phyloP scores from a whole-genome alignment of 2,888 invertebrate genomes.

The Parnassius mnemosyne region DNA sequence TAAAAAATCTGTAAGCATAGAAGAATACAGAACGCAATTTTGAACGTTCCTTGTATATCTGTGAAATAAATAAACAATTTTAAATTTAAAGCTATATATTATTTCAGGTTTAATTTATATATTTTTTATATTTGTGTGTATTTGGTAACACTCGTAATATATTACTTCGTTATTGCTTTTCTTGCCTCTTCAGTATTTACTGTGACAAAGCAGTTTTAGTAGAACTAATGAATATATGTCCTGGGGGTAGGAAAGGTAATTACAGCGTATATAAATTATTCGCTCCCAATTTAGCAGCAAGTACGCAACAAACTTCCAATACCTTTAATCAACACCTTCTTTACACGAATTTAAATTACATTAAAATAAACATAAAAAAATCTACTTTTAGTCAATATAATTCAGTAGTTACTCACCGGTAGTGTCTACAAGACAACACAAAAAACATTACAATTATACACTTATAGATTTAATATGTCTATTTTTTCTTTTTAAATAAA shows the following conservation, averaged over 20 bases:
- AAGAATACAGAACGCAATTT: neutral
- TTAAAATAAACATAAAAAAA: no score
- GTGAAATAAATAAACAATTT: neutral
- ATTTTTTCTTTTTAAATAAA: no score
- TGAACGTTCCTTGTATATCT: no score
- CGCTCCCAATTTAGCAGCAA: constrained; percentile 43
- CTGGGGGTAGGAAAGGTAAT: constrained; percentile 44
- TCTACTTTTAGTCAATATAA: no score
- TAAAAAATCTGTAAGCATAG: no score
- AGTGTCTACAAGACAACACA: no score
- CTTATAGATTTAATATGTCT: no score
- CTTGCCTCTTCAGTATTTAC: constrained; percentile 17
- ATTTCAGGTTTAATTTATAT: no score
- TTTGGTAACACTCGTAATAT: neutral
- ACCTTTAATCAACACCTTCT: no score
- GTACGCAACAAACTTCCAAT: neutral
- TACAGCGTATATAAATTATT: constrained; percentile 55
- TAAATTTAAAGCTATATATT: neutral
- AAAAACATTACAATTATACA: no score
- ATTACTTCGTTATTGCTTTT: neutral
- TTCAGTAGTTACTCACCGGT: no score
- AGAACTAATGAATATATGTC: constrained; percentile 29
- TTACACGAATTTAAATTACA: no score
- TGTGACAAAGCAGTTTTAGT: constrained; percentile 36
- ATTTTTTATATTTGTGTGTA: neutral